Evolutionary conservation across 2,797 vertebrate species (phyloP).

Genomic region (Apodemus agrarius): DNA sequence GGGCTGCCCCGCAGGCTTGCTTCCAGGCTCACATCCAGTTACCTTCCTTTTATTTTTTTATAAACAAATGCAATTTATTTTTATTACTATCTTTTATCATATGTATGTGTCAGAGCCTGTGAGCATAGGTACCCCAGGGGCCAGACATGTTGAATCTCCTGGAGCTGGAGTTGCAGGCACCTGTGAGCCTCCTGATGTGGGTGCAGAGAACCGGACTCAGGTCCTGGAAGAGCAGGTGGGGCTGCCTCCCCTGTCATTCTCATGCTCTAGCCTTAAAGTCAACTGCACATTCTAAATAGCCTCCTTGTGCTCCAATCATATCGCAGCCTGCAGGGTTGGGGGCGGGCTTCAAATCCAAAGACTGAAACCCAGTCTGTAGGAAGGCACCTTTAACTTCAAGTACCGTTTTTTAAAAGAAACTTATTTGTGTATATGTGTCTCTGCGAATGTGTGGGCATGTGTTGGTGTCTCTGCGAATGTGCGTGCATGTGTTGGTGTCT

Average conservation of each 20-base stretch:
- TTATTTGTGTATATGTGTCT: background rate
- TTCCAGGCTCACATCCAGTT: background rate
- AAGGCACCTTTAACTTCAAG: slow-evolving; percentile 10
- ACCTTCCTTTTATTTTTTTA: background rate
- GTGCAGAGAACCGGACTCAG: too few species aligned
- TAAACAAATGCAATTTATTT: background rate
- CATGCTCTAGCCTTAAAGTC: background rate
- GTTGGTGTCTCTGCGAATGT: background rate
- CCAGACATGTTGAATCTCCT: background rate
- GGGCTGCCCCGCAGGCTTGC: too few species aligned
- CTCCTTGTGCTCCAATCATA: background rate
- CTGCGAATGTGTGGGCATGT: too few species aligned
- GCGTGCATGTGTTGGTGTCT: background rate
- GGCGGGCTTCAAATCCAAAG: background rate
- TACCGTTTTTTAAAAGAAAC: background rate
- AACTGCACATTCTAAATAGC: background rate
- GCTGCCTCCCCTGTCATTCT: background rate
- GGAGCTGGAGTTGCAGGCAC: background rate
- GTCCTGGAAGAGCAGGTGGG: too few species aligned
- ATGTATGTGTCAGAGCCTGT: too few species aligned
- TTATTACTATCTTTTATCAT: background rate
- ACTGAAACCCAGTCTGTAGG: background rate
- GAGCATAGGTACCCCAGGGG: background rate
- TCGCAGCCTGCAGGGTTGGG: background rate
- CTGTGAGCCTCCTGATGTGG: background rate